These are phyloP conservation scores for Ectropis grisescens DNA, from an alignment of 1,140 invertebrate genomes.

Conservation along the genomic window DNA sequence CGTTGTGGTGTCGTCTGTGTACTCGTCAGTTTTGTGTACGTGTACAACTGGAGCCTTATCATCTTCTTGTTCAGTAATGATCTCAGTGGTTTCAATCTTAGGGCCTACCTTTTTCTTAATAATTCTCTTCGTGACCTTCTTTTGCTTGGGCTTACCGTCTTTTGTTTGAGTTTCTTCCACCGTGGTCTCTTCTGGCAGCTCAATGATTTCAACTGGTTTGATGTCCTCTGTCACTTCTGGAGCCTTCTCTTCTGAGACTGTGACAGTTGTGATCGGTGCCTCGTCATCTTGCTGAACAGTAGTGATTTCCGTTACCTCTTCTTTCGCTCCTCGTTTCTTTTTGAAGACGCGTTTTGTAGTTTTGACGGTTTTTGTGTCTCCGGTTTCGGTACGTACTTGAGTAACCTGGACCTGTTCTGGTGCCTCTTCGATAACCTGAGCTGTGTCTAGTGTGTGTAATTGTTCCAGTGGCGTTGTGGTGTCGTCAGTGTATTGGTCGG, in stretches of 20 bases:
- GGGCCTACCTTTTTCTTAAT: conserved; percentile 28
- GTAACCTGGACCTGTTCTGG: conserved; percentile 55
- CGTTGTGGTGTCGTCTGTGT: conserved; percentile 4
- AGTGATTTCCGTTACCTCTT: conserved; percentile 60
- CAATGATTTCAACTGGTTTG: conserved; percentile 13
- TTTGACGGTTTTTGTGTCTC: conserved; percentile 36
- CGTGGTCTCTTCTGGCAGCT: conserved; percentile 15
- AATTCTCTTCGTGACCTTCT: conserved; percentile 25
- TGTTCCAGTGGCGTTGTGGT: conserved; percentile 9
- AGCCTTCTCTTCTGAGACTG: conserved; percentile 17
- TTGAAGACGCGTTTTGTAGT: conserved; percentile 48
- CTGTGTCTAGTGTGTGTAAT: conserved; percentile 23
- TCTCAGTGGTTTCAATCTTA: conserved; percentile 27
- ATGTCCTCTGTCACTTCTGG: conserved; percentile 14
- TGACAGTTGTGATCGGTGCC: conserved; percentile 35
- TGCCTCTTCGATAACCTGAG: conserved; percentile 26
- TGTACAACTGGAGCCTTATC: conserved; percentile 17
- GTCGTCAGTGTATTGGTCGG: conserved; percentile 23
- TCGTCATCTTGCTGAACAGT: conserved; percentile 64
- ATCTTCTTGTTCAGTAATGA: conserved; percentile 13
- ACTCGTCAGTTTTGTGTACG: conserved; percentile 12
- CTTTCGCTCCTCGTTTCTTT: conserved; percentile 45
- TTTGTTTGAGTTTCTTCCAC: conserved; percentile 15
- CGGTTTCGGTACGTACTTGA: conserved; percentile 45
- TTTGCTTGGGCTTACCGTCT: conserved; percentile 24